Percentiles rank a stretch among this genome's conserved stretches.
Conservation (phyloP, 1,140 invertebrate genomes). For the Prorops nasuta region DNA sequence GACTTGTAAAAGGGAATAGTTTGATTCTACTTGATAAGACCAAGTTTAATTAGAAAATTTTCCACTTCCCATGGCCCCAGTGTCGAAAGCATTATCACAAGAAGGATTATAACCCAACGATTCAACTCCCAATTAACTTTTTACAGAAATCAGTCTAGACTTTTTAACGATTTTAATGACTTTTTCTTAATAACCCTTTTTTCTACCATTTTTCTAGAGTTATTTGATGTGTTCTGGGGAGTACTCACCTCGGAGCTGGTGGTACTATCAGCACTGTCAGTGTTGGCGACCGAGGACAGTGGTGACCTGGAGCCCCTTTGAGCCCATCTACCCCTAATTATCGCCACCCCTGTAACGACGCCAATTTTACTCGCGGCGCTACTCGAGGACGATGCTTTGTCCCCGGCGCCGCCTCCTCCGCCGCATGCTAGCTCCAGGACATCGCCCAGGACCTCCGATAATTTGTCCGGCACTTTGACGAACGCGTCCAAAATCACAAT, state of each 20-base stretch:
- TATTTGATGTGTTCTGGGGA: no score
- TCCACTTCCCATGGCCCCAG: no score
- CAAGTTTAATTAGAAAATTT: no score
- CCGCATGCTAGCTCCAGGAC: slow-evolving; percentile 50
- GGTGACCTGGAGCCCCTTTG: slow-evolving; percentile 35
- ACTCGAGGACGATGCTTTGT: slow-evolving; percentile 6
- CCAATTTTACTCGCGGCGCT: slow-evolving; percentile 39
- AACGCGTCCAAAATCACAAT: slow-evolving; percentile 39
- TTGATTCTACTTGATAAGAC: no score
- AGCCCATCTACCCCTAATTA: slow-evolving; percentile 45
- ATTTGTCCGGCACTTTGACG: slow-evolving; percentile 50
- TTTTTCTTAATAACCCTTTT: no score
- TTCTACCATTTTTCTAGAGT: no score
- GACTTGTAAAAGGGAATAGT: no score
- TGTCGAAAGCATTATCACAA: no score
- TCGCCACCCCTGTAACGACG: slow-evolving; percentile 47
- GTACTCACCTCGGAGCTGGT: slow-evolving; percentile 47
- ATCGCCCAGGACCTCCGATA: slow-evolving; percentile 50
- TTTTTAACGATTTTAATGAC: no score
- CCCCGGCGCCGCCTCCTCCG: slow-evolving; percentile 19
- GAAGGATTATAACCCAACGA: no score
- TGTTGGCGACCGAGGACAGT: slow-evolving; percentile 39
- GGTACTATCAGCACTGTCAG: slow-evolving; percentile 45
- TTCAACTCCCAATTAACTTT: no score
- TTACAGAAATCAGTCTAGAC: no score